Evolutionary conservation across 2,113 vertebrate genomes (phyloP).

Genomic region (Lates calcarifer): DNA sequence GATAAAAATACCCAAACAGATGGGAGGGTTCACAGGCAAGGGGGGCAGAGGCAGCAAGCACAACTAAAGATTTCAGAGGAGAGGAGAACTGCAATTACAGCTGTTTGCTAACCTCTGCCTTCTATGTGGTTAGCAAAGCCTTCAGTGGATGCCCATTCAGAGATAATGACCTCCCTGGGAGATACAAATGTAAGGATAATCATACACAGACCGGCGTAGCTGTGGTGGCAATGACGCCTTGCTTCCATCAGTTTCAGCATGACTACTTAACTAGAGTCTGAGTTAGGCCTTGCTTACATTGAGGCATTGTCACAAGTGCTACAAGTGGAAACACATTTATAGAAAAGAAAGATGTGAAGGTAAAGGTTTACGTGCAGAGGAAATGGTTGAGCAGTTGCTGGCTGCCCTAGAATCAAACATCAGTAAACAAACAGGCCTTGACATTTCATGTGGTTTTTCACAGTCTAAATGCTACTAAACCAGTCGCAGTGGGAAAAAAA

Average conservation of each 20-base stretch:
- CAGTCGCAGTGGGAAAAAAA: neutral
- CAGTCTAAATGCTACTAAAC: conserved; percentile 32
- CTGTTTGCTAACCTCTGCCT: conserved; percentile 74
- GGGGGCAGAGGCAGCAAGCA: conserved; percentile 58
- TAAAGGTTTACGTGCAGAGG: conserved; percentile 20
- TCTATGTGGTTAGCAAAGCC: conserved; percentile 69
- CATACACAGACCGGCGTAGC: conserved; percentile 52
- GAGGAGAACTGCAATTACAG: conserved; percentile 77
- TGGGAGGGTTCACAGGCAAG: conserved; percentile 73
- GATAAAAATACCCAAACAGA: conserved; percentile 83
- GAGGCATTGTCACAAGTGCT: conserved; percentile 12
- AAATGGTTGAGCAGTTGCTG: conserved; percentile 40
- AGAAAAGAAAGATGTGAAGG: conserved; percentile 6
- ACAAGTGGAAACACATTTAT: conserved; percentile 37
- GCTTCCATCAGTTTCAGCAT: conserved; percentile 9
- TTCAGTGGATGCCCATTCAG: conserved; percentile 61
- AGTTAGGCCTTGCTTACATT: neutral
- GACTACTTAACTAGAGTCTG: conserved; percentile 32
- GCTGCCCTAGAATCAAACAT: conserved; percentile 19
- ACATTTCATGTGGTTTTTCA: conserved; percentile 63
- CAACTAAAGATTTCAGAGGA: conserved; percentile 72
- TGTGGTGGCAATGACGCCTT: conserved; percentile 42
- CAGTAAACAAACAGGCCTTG: conserved; percentile 47
- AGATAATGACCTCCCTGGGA: conserved; percentile 73
- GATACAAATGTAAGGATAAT: conserved; percentile 70